Evolutionary conservation across 2,797 vertebrate species (phyloP).

Genomic region (Anas bahamensis): DNA sequence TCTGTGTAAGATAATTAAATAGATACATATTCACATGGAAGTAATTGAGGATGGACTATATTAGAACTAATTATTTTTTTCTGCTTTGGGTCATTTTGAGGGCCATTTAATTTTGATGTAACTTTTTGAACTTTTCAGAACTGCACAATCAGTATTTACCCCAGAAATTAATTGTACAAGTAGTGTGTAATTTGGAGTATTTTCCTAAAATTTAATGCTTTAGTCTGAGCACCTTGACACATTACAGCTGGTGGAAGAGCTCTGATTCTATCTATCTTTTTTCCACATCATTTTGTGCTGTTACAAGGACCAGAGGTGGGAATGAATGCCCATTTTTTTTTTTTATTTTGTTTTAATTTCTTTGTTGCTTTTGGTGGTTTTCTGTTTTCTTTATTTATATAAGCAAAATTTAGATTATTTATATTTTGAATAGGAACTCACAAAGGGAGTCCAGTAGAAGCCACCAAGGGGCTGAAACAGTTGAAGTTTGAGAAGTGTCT

Average conservation of each 20-base stretch:
- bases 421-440: not conserved
- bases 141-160: not conserved
- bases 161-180: too few species aligned
- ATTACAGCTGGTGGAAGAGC: not conserved
- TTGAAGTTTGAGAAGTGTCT: not conserved
- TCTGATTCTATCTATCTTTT: not conserved
- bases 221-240: not conserved
- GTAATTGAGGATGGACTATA: not conserved
- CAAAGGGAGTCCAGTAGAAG: not conserved
- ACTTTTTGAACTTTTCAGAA: not conserved
- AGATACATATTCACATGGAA: accelerated
- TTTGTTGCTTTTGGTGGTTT: not conserved
- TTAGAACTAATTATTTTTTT: not conserved
- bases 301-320: not conserved
- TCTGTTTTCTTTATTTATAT: not conserved
- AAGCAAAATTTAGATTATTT: not conserved
- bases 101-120: not conserved
- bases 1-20: not conserved
- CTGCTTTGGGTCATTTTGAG: not conserved
- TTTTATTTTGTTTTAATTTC: constrained; percentile 5
- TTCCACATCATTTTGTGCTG: not conserved
- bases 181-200: not conserved
- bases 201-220: not conserved
- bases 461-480: not conserved
- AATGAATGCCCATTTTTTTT: not conserved